A percentile compares a stretch with the other conserved stretches of the same genome.
phyloP scores from a whole-genome alignment of 2,888 invertebrate species.

The Acanthosepion esculentum region DNA sequence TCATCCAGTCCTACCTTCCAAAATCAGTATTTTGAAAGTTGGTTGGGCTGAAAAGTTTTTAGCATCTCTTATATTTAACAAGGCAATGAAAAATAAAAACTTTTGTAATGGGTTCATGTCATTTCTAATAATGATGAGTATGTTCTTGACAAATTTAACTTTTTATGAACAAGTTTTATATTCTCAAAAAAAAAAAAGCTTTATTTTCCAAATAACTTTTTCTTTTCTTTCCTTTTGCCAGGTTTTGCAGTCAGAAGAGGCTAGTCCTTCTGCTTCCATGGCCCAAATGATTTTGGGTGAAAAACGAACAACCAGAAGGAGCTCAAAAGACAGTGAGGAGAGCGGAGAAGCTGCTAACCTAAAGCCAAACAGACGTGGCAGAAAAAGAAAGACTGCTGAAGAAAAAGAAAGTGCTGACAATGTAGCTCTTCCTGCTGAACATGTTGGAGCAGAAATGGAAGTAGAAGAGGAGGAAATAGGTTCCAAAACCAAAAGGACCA shows the following conservation, averaged over 20 bases:
- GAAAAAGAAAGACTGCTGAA: background rate
- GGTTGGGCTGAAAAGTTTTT: no score
- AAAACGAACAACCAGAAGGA: background rate
- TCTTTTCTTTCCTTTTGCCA: background rate
- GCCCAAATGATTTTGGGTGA: background rate
- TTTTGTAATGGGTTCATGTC: no score
- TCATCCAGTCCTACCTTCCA: no score
- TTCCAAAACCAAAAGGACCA: background rate
- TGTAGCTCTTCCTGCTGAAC: background rate
- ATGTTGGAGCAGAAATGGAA: background rate
- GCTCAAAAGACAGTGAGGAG: background rate
- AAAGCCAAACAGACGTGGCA: background rate
- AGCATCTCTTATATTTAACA: no score
- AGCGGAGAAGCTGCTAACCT: background rate
- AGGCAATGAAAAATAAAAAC: no score
- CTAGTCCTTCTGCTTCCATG: background rate
- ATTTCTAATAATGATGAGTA: no score
- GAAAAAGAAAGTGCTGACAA: background rate
- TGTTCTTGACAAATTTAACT: no score
- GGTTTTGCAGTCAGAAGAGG: background rate
- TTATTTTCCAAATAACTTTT: no score
- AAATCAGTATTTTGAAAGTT: no score
- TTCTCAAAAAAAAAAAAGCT: no score
- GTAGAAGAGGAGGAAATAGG: background rate
- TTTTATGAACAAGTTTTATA: no score